Base-by-base conservation (phyloP, 1,140 invertebrate genomes). In the Zaprionus davidi region DNA sequence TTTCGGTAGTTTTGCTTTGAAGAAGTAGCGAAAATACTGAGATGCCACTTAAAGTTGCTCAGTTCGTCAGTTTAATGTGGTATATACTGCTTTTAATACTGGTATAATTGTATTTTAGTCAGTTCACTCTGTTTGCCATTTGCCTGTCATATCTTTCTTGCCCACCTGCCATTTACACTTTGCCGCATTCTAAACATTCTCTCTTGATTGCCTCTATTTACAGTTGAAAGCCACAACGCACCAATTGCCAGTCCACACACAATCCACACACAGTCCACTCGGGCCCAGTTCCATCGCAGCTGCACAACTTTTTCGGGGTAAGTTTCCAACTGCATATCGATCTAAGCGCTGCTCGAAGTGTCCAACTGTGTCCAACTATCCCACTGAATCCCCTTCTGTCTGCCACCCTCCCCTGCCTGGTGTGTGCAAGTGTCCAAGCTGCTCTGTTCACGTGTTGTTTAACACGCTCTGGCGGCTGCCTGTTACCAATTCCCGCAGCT, bases 401-500 rank as follows among this genome's bases (percentile, higher is more conserved):
- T 3, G 0, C 7, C 41, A 2, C 7, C 7, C 7, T 0, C 5
- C 11, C 20, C 11, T 5, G 20, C 20, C 20, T 12, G 5, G 11
- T 49, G 28, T 69, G 71, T 57, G 28, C 64, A 44, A 20, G 38
- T 71, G 73, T 71, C 60, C 73, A 46, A 46, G 46, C 20, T 60
- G 71, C 46, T 69, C 74, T 76, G 74, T 76, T 71, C 74, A 76
- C 74, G 66, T 75, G 72, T 76, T 76, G 74, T 76, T 76, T 71
- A 65, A 76, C 73, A 76, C 73, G 68, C 73, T 76, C 67, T 66
- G 71, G 58, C 68, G 71, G 71, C 71, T 74, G 71, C 66, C 71
- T 62, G 65, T 74, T 75, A 64, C 49, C 59, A 51, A 60, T 59
- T 69, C 20, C 22, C 69, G 28, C 24, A 56, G 26, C 34, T 9